phyloP scores from a whole-genome alignment of 2,113 vertebrate species.

The Istiophorus platypterus region DNA sequence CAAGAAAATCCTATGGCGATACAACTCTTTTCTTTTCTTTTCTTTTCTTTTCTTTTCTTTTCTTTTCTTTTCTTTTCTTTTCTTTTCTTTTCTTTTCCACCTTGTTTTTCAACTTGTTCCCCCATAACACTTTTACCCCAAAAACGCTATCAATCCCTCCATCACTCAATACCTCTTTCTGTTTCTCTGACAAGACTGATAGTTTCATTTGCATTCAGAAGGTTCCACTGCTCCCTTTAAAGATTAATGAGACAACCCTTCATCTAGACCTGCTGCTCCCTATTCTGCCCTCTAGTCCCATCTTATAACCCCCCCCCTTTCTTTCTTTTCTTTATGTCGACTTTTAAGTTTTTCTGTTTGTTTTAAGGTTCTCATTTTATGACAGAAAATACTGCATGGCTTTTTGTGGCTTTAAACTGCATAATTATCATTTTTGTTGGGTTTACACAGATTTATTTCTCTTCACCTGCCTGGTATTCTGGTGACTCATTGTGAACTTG shows the following conservation, averaged over 20 bases:
- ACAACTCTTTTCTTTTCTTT: background rate
- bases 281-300: slow-evolving; percentile 14
- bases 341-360: background rate
- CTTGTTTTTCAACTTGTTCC: slow-evolving; percentile 1
- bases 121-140: background rate
- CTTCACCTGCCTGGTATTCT: background rate
- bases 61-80: background rate
- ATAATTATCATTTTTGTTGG: background rate
- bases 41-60: background rate
- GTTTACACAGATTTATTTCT: background rate
- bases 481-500: slow-evolving; percentile 14
- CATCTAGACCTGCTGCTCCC: slow-evolving; percentile 51
- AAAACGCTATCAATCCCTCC: slow-evolving; percentile 25
- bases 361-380: background rate
- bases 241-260: slow-evolving; percentile 77
- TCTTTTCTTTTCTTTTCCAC: background rate
- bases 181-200: slow-evolving; percentile 63
- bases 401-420: background rate
- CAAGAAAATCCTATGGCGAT: background rate
- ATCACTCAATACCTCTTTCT: slow-evolving; percentile 30
- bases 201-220: slow-evolving; percentile 71
- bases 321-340: background rate
- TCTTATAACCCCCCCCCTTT: background rate
- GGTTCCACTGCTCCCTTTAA: slow-evolving; percentile 46
- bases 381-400: background rate